Evolutionary conservation across 2,888 invertebrate genomes (phyloP).

Genomic region (Gisinianus flammeolus): DNA sequence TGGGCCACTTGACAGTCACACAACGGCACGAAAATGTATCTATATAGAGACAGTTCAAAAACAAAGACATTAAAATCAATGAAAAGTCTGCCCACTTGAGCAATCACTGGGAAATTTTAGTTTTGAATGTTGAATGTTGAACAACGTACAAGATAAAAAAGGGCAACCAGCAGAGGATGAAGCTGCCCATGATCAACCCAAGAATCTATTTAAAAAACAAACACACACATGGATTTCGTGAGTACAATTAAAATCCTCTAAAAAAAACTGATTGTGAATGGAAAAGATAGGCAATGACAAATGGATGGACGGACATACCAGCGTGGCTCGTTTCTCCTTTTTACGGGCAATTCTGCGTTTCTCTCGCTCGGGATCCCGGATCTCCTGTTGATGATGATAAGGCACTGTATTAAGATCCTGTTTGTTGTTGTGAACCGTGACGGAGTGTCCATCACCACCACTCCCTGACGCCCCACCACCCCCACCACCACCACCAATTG

Average conservation of each 20-base stretch:
- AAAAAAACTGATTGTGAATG: background rate
- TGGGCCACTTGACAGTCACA: conserved; percentile 79
- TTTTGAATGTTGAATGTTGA: too few relatives aligned
- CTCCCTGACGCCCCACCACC: too few relatives aligned
- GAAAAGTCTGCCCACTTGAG: too few relatives aligned
- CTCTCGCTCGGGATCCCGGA: conserved; percentile 87
- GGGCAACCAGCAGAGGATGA: conserved; percentile 95
- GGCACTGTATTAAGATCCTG: background rate
- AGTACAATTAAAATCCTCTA: too few relatives aligned
- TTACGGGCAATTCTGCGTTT: conserved; percentile 91
- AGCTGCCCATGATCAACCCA: conserved; percentile 97
- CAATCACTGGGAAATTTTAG: too few relatives aligned
- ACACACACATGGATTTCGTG: too few relatives aligned
- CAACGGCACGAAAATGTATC: conserved; percentile 82
- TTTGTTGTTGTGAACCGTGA: background rate
- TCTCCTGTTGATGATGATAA: conserved; percentile 48
- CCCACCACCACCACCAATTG: background rate
- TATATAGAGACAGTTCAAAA: background rate
- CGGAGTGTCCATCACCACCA: too few relatives aligned
- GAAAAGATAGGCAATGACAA: background rate
- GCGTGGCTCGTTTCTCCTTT: conserved; percentile 93
- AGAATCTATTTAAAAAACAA: conserved; percentile 70
- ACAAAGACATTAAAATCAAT: background rate
- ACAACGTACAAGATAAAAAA: conserved; percentile 79
- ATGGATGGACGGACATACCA: conserved; percentile 62